Evolutionary conservation across 2,113 vertebrate genomes (phyloP), one percentile per base, ranked within the genome.

Genomic region (Pelecanus crispus): DNA sequence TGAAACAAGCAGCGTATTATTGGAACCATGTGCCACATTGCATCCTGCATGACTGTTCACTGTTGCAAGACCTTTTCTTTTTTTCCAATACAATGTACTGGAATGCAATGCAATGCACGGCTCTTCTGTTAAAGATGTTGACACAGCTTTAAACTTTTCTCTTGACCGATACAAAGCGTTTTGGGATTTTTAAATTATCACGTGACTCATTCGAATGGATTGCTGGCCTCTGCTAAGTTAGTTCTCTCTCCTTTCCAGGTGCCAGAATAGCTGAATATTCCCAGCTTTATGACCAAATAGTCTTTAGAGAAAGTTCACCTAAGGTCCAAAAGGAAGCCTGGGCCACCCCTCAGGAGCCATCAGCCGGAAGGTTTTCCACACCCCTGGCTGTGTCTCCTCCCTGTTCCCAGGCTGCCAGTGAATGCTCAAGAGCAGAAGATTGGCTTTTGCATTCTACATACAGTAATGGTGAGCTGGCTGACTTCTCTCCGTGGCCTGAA

Each of bases 201-300:
- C 3, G 1, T 0, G 6, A 58, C 50, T 61, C 12, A 5, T 47
- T 89, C 6, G 17, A 77, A 53, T 53, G 12, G 22, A 40, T 42
- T 87, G 15, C 45, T 49, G 80, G 28, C 81, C 91, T 80, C 55
- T 91, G 38, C 65, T 53, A 78, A 90, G 6, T 82, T 93, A 55
- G 55, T 81, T 94, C 31, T 95, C 31, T 96, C 38, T 94, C 47
- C 81, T 93, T 92, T 95, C 84, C 87, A 99, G 99, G 99, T 98
- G 99, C 99, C 70, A 98, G 99, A 97, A 99, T 99, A 97, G 99
- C 99, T 21, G 99, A 99, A 94, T 99, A 99, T 97, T 99, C 99
- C 32, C 99, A 99, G 63, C 98, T 99, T 80, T 99, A 99, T 34
- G 99, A 99, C 92, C 99, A 99, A 98, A 98, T 99, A 22, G 97